Evolutionary conservation across 2,888 invertebrate species (phyloP), one percentile per base, ranked within the genome.

Genomic region (Eulithis testata): DNA sequence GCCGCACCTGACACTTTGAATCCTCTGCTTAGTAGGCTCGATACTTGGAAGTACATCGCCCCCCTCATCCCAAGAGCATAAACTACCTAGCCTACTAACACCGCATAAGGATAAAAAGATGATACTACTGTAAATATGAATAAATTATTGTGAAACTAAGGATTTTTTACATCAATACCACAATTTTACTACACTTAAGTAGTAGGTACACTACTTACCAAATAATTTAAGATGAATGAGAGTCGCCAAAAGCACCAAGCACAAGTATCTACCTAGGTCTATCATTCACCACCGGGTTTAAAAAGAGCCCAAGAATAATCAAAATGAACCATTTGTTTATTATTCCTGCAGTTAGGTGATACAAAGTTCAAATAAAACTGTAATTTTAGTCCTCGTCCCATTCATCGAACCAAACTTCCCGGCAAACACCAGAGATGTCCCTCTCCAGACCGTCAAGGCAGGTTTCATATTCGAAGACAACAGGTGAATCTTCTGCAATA

Each of bases 321-420:
- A 49, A 4, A 3, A 21, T 11, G 9, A 21, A 21, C 21, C 49
- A 21, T 5, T 3, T 6, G 0, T 49, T 21, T 49, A 21, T 49
- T 21, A 12, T 49, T 49, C 21, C 11, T 49, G 49, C 21, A 49
- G 21, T 21, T n/a, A 47, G n/a, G 8, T 4, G 7, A 12, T 3
- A 12, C 12, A 52, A 52, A 12, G 11, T 11, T 50, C 4, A 36
- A 31, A 45, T 14, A 27, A 57, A 57, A 50, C 21, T 11, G 50
- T 40, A 21, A 6, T 59, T 12, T 50, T 11, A 60, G 21, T 58
- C 36, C 11, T 57, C 21, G 3, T 63, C 51, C 49, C 76, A 71
- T 7, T 82, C 78, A 44, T 82, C 83, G 62, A 77, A 87, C 89
- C 90, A 91, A 64, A 91, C 88, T 72, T 90, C 88, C 21, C 91